Evolutionary conservation across 2,797 vertebrate genomes (phyloP).

Genomic region (Cottoperca gobio): DNA sequence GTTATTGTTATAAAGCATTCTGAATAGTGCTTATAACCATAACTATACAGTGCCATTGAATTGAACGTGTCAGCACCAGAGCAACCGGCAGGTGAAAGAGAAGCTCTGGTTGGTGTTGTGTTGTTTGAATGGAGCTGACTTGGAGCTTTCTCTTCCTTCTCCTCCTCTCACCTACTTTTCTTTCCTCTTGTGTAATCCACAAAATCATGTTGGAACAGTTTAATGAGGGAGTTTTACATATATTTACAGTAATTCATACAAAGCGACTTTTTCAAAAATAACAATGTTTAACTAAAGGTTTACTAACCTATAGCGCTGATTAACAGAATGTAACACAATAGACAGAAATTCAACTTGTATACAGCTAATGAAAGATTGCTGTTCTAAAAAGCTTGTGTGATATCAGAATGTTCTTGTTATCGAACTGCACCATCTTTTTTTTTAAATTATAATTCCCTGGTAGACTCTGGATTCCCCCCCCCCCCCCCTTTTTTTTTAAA

Average conservation of each 20-base stretch:
- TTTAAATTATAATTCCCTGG: too few relatives aligned
- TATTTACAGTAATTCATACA: background rate
- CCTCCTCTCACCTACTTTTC: constrained; percentile 18
- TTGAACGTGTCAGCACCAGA: constrained; percentile 26
- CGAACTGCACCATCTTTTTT: too few relatives aligned
- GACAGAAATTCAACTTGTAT: background rate
- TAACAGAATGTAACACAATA: background rate
- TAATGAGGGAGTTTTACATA: background rate
- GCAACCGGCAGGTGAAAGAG: constrained; percentile 33
- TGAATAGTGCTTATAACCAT: too few relatives aligned
- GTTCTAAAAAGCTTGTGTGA: background rate
- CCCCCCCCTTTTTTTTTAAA: background rate
- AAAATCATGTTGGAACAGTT: constrained; percentile 8
- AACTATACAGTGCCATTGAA: background rate
- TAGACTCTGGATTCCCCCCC: too few relatives aligned
- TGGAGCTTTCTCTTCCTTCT: constrained; percentile 9
- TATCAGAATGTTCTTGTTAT: too few relatives aligned
- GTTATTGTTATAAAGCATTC: too few relatives aligned
- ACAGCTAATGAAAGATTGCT: background rate
- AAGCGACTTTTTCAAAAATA: background rate
- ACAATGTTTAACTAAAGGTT: background rate
- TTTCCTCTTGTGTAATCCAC: background rate
- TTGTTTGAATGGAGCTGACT: constrained; percentile 32
- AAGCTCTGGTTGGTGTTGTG: constrained; percentile 13
- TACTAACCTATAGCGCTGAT: background rate